phyloP scores from a whole-genome alignment of 2,797 vertebrate genomes.

The Enteromius anoplus region DNA sequence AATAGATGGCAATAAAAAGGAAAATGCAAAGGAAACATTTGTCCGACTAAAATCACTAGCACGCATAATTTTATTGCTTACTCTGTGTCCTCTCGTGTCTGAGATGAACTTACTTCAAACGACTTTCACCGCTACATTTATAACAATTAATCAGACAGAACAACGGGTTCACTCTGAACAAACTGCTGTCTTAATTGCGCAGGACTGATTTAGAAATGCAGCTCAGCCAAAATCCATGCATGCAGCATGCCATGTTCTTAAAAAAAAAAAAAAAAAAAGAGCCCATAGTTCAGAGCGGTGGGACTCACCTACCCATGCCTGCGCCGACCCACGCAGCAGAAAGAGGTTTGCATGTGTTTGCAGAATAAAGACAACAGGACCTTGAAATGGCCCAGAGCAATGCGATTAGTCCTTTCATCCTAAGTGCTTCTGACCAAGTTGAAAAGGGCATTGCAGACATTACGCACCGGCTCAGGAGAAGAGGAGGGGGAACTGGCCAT shows the following conservation, averaged over 20 bases:
- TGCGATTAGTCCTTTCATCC: constrained; percentile 59
- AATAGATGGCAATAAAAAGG: constrained; percentile 80
- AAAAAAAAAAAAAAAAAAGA: constrained; percentile 15
- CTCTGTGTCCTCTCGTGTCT: constrained; percentile 59
- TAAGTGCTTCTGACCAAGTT: constrained; percentile 53
- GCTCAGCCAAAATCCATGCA: constrained; percentile 49
- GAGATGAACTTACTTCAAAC: constrained; percentile 67
- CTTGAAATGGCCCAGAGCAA: constrained; percentile 54
- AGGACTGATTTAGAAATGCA: constrained; percentile 40
- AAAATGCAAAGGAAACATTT: constrained; percentile 74
- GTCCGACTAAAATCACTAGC: constrained; percentile 63
- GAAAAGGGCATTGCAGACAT: constrained; percentile 60
- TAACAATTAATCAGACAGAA: constrained; percentile 70
- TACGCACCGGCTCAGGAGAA: constrained; percentile 58
- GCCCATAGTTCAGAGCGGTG: constrained; percentile 26
- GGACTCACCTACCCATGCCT: constrained; percentile 44
- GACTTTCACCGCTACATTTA: constrained; percentile 63
- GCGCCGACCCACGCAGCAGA: constrained; percentile 51
- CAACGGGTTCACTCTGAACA: constrained; percentile 57
- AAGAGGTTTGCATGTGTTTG: constrained; percentile 54
- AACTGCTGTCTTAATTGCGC: constrained; percentile 27
- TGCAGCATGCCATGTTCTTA: constrained; percentile 21
- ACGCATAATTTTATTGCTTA: constrained; percentile 71
- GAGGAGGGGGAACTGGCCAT: constrained; percentile 51
- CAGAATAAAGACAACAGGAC: constrained; percentile 53